These are phyloP conservation scores for Erannis defoliaria DNA, from an alignment of 2,888 invertebrate species.

Conservation along the genomic window DNA sequence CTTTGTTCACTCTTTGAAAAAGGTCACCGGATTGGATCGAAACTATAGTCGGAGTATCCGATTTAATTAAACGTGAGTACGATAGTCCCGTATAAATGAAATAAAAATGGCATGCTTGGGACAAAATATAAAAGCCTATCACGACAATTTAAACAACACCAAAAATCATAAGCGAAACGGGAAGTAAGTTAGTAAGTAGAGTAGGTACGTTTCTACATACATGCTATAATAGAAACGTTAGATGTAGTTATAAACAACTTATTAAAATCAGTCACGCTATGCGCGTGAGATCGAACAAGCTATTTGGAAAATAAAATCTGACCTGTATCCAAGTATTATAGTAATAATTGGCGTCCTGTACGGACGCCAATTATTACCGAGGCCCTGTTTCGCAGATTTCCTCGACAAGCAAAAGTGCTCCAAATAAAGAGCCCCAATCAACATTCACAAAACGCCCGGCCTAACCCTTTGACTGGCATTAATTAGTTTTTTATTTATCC, in stretches of 20 bases:
- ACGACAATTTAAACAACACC: too few species aligned
- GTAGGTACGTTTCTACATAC: too few species aligned
- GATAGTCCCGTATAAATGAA: too few species aligned
- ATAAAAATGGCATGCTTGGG: too few species aligned
- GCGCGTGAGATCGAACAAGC: conserved; percentile 4
- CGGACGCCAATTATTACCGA: conserved; percentile 24
- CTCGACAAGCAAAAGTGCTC: conserved; percentile 36
- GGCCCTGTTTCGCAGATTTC: conserved; percentile 34
- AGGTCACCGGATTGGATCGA: too few species aligned
- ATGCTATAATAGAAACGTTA: too few species aligned
- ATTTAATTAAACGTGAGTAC: too few species aligned
- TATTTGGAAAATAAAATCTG: conserved; percentile 16
- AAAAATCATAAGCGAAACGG: too few species aligned
- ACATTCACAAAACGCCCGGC: conserved; percentile 55
- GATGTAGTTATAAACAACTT: background rate
- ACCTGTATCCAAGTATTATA: background rate
- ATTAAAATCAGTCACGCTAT: background rate
- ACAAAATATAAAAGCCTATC: too few species aligned
- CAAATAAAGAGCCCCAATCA: conserved; percentile 68
- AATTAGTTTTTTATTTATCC: conserved; percentile 67
- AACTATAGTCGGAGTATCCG: too few species aligned
- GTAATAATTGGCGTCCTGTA: background rate
- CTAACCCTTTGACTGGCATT: conserved; percentile 68
- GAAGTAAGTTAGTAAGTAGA: too few species aligned
- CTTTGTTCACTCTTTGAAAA: too few species aligned